Evolutionary conservation across 1,140 invertebrate species (phyloP), one percentile per base, ranked within the genome.

Genomic region (Cyphomyrmex costatus): DNA sequence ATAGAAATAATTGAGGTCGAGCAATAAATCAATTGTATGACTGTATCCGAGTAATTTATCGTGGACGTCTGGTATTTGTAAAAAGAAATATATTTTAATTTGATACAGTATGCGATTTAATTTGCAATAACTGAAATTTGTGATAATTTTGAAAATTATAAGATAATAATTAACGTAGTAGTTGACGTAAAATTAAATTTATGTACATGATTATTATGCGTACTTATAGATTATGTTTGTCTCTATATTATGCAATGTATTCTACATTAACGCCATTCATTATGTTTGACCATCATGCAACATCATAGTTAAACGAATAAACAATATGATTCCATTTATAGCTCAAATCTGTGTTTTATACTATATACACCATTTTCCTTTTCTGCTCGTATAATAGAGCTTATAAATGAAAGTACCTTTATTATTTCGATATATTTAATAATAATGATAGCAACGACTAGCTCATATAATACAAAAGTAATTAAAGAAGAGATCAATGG

Each of bases 11-110:
- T 70, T 70, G 46, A 80, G 30, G 77, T 36, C 63, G 30, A 36
- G 63, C 30, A 27, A 70, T 80, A 70, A 70, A 70, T 80, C 77
- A 80, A 80, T 80, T 53, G 63, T 16, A 21, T 36, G 46, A 8
- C 77, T 68, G 70, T 42, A 56, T 56, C 53, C 63, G 56, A n/a
- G 63, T 80, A 80, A 80, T 80, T 70, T 70, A 70, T 79, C 21
- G 61, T 53, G 19, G 33, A 60, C 7, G 27, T 19, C 8, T 66
- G 42, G 27, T 36, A 74, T 79, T 79, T 66, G n/a, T 66, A 66
- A 66, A 66, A 66, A 79, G 14, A 19, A 42, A 56, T 80, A 27
- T 56, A 56, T 71, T 70, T 80, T 46, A 36, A n/a, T 2, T 36
- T 30, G 30, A 71, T 42, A 56, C 33, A 19, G 16, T 21, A 36